Evolutionary conservation across 2,113 vertebrate genomes (phyloP).

Genomic region (Gymnocephalus cernua): DNA sequence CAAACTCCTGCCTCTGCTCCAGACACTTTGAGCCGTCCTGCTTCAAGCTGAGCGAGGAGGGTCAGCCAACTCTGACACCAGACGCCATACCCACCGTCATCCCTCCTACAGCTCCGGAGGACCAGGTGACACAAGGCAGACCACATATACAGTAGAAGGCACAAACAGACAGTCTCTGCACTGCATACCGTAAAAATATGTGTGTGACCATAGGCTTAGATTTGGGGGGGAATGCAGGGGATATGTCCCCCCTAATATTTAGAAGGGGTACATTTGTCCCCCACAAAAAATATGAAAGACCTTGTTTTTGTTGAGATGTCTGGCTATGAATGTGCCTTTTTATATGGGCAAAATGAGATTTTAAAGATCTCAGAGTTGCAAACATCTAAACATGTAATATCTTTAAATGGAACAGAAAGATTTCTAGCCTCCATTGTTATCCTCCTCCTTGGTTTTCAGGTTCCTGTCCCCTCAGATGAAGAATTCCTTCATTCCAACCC

Average conservation of each 20-base stretch:
- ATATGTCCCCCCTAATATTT: no score
- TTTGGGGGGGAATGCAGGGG: no score
- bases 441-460: conserved; percentile 27
- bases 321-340: no score
- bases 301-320: no score
- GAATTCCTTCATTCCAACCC: conserved; percentile 26
- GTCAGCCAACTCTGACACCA: conserved; percentile 26
- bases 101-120: neutral
- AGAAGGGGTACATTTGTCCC: no score
- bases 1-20: conserved; percentile 61
- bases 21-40: conserved; percentile 63
- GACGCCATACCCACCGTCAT: conserved; percentile 59
- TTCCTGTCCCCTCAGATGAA: conserved; percentile 30
- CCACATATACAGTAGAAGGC: no score
- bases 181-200: no score
- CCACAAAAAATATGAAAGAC: no score
- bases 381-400: neutral
- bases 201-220: no score
- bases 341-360: no score
- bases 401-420: neutral
- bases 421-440: neutral
- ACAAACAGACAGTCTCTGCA: no score
- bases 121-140: conserved; percentile 40
- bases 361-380: no score
- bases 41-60: conserved; percentile 39